Evolutionary conservation across 2,888 invertebrate genomes (phyloP).

Genomic region (Drosophila robusta): DNA sequence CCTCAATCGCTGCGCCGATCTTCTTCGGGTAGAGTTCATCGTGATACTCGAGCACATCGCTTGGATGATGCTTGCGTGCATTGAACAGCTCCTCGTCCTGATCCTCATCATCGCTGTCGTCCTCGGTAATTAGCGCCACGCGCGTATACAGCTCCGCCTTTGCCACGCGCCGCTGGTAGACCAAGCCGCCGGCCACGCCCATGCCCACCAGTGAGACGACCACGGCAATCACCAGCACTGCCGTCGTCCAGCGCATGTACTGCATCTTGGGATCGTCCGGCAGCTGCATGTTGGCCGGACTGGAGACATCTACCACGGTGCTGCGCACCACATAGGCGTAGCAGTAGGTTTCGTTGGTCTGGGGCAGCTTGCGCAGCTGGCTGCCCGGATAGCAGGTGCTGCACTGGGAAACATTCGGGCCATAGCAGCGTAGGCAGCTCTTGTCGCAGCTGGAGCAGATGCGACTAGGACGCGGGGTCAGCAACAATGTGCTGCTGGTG

Average conservation of each 20-base stretch:
- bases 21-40: conserved; percentile 41
- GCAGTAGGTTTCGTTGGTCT: conserved; percentile 81
- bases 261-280: conserved; percentile 20
- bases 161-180: conserved; percentile 41
- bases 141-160: conserved; percentile 70
- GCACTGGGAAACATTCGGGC: conserved; percentile 82
- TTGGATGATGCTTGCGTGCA: conserved; percentile 12
- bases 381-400: conserved; percentile 81
- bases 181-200: conserved; percentile 39
- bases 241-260: conserved; percentile 60
- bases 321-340: conserved; percentile 82
- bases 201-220: conserved; percentile 48
- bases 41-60: conserved; percentile 48
- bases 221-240: conserved; percentile 62
- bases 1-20: not conserved
- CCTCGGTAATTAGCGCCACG: conserved; percentile 71
- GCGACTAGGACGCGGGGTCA: conserved; percentile 38
- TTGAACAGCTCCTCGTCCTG: conserved; percentile 58
- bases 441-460: conserved; percentile 80
- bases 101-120: conserved; percentile 63
- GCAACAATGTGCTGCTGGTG: conserved; percentile 19
- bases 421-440: conserved; percentile 82
- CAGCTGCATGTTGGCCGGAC: conserved; percentile 2
- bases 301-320: conserved; percentile 58
- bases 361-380: conserved; percentile 71